Conservation (phyloP, 2,113 vertebrate genomes). For the Sinocyclocheilus maitianheensis region DNA sequence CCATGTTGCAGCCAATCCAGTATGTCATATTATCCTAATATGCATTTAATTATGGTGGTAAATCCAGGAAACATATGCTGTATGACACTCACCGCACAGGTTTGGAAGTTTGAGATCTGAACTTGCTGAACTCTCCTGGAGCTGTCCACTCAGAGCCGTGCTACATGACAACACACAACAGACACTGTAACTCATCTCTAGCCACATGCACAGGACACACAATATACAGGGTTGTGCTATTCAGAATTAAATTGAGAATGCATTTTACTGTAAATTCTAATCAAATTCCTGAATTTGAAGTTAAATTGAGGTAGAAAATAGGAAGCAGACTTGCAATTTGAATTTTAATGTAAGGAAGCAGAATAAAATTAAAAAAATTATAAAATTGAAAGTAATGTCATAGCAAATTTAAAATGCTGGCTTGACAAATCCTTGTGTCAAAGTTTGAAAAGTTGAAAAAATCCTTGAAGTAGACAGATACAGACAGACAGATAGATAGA, state of each 20-base stretch:
- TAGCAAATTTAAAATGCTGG: neutral
- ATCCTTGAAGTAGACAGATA: neutral
- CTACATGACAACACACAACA: constrained; percentile 62
- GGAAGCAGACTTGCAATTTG: neutral
- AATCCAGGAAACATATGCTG: neutral
- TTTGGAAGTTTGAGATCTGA: constrained; percentile 76
- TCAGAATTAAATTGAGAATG: neutral
- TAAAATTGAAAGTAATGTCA: neutral
- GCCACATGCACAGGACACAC: neutral
- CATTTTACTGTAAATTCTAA: neutral
- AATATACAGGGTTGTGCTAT: neutral
- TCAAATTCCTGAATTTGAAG: neutral
- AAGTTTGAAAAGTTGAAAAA: neutral
- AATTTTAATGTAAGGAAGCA: neutral
- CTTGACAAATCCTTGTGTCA: neutral
- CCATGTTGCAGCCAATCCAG: neutral
- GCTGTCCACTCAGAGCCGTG: constrained; percentile 86
- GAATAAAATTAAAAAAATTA: neutral
- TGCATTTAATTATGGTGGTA: neutral
- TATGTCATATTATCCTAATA: neutral
- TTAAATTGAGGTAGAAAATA: neutral
- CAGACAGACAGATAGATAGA: too few species aligned
- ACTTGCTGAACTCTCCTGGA: constrained; percentile 85
- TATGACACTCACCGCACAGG: constrained; percentile 76
- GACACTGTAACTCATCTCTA: neutral